Evolutionary conservation across 2,113 vertebrate genomes (phyloP), one percentile per base, ranked within the genome.

Genomic region (Pyxicephalus adspersus): DNA sequence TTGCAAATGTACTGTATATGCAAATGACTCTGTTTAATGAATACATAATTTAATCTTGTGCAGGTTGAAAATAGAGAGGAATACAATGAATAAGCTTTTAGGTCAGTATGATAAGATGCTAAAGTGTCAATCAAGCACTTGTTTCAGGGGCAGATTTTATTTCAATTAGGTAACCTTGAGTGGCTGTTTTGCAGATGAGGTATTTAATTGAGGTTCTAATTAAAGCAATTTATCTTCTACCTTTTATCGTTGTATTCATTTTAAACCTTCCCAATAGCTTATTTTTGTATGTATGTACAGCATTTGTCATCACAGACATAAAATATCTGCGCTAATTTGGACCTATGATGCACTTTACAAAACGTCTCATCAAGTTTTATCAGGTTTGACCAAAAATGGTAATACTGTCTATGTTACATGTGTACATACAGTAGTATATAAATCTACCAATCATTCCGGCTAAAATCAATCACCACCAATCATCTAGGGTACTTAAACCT

Each of bases 41-140:
- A 74, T 74, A 74, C 71, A 74, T 74, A 74, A 74, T 74, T 55
- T 74, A 74, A 74, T 74, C 54, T 74, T 74, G 54, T 60, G 54
- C 54, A 38, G 55, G 71, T 74, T 74, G 26, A 74, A 58, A 74
- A 74, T 74, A 74, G 71, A 74, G 34, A 60, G 54, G 28, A 74
- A 60, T 54, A 60, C 71, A 74, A 74, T 38, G 71, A 74, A 74
- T 74, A 29, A 74, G 57, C 26, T 74, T 74, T 74, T 74, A 74
- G 71, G 71, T 34, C 58, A 74, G 54, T 29, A 34, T 58, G 54
- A n/a, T 58, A 74, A 74, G 71, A 58, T 74, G 31, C n/a, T 34
- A 29, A 25, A 38, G 58, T 25, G 71, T 74, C 71, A 74, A 74
- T 74, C 71, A 74, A 23, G 29, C 29, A 74, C 31, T 74, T 25